These are phyloP conservation scores for Calycopis cecrops DNA, from an alignment of 1,140 invertebrate genomes.

Conservation along the genomic window DNA sequence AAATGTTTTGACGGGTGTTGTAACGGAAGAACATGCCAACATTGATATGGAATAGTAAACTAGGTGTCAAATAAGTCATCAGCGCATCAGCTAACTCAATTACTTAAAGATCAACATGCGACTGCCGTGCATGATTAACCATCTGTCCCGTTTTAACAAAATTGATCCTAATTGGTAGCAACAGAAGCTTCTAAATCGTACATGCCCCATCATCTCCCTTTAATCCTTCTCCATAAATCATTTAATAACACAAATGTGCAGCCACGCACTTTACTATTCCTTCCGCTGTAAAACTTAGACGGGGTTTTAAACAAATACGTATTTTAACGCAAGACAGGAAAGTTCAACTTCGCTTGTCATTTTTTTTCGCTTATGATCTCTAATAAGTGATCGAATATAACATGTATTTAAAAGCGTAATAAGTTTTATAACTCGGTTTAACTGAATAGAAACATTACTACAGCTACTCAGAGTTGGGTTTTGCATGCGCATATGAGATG, in stretches of 20 bases:
- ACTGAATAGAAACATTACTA: constrained; percentile 26
- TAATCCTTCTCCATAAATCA: constrained; percentile 72
- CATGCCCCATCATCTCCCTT: constrained; percentile 22
- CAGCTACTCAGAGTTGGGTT: constrained; percentile 27
- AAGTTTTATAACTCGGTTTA: constrained; percentile 25
- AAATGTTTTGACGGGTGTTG: constrained; percentile 41
- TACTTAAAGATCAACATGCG: constrained; percentile 68
- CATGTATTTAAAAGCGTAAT: constrained; percentile 34
- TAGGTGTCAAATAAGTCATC: constrained; percentile 71
- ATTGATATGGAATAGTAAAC: constrained; percentile 47
- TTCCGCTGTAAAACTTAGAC: constrained; percentile 59
- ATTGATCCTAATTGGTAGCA: constrained; percentile 33
- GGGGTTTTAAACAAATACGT: constrained; percentile 24
- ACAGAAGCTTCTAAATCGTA: constrained; percentile 40
- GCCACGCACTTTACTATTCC: constrained; percentile 68
- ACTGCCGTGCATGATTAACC: constrained; percentile 66
- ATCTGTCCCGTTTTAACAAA: constrained; percentile 24
- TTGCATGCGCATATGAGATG: constrained; percentile 13
- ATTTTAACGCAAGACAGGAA: constrained; percentile 25
- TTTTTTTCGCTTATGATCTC: neutral
- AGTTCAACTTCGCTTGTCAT: constrained; percentile 21
- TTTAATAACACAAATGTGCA: constrained; percentile 73
- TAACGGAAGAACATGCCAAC: constrained; percentile 33
- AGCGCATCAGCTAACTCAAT: constrained; percentile 70
- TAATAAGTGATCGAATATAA: neutral